Evolutionary conservation across 30 jellyfish, hydroid and myxozoan genomes (phyloP).

Genomic region (Nemopilema nomurai): DNA sequence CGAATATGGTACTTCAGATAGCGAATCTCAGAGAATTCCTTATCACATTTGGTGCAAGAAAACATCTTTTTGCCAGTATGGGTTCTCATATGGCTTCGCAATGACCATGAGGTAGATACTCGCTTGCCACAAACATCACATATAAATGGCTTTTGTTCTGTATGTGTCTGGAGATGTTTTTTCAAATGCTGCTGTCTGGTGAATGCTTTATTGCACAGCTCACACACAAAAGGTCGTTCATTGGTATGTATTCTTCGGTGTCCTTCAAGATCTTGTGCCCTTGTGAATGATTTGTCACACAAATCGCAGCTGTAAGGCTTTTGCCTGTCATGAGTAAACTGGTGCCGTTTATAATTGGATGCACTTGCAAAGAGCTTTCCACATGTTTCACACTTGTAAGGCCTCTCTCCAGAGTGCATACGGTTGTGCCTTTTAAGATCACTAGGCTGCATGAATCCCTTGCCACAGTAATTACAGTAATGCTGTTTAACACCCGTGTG

Average conservation of each 20-base stretch:
- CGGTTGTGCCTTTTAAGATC: constrained; percentile 53
- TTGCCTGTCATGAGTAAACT: constrained; percentile 41
- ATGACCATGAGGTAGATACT: constrained; percentile 64
- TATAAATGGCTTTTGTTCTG: constrained; percentile 43
- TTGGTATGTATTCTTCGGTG: constrained; percentile 63
- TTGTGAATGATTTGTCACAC: constrained; percentile 43
- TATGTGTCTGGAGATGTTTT: constrained; percentile 58
- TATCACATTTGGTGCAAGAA: constrained; percentile 42
- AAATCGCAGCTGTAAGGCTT: constrained; percentile 47
- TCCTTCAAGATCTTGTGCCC: constrained; percentile 49
- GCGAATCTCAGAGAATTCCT: constrained; percentile 49
- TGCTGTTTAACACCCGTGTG: constrained; percentile 64
- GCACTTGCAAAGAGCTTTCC: constrained; percentile 56
- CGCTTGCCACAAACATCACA: constrained; percentile 75
- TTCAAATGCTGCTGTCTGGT: constrained; percentile 49
- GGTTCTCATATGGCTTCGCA: constrained; percentile 60
- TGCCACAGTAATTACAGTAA: constrained; percentile 38
- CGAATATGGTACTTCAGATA: constrained; percentile 57
- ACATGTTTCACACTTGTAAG: constrained; percentile 45
- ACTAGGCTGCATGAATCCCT: constrained; percentile 62
- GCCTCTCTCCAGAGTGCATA: constrained; percentile 64
- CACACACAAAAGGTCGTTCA: constrained; percentile 60
- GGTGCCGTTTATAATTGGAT: constrained; percentile 58
- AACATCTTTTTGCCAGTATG: constrained; percentile 39
- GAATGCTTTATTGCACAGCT: constrained; percentile 55